phyloP scores from a whole-genome alignment of 2,888 invertebrate species.

The Drosophila anceps region DNA sequence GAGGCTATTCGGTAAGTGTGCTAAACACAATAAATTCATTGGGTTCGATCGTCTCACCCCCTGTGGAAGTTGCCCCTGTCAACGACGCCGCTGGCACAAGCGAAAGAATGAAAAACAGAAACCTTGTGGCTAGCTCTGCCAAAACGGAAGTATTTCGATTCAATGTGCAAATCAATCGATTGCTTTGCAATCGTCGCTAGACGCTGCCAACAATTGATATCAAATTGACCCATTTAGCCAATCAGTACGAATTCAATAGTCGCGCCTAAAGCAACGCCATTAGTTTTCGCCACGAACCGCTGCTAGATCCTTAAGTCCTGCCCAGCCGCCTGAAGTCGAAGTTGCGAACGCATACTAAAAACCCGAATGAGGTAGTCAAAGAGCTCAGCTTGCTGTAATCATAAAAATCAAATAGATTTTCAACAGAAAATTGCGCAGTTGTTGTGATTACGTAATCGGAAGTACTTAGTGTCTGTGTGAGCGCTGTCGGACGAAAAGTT shows the following conservation, averaged over 20 bases:
- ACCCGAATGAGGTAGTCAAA: constrained; percentile 6
- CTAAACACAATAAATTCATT: background rate
- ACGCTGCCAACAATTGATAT: constrained; percentile 67
- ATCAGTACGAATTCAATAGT: constrained; percentile 81
- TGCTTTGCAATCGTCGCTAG: constrained; percentile 52
- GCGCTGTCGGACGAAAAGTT: constrained; percentile 2
- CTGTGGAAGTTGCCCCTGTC: constrained; percentile 56
- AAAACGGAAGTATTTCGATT: constrained; percentile 60
- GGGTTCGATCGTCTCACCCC: constrained; percentile 10
- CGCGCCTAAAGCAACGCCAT: constrained; percentile 71
- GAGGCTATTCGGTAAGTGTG: constrained; percentile 96
- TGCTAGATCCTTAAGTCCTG: constrained; percentile 43
- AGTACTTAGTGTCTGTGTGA: constrained; percentile 9
- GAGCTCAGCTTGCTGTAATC: constrained; percentile 4
- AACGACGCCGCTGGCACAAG: constrained; percentile 48
- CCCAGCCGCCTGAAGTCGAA: constrained; percentile 37
- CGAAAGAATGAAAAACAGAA: background rate
- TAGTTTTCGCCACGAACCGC: constrained; percentile 50
- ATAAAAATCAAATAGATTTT: constrained; percentile 18
- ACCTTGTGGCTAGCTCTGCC: constrained; percentile 58
- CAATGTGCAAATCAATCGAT: constrained; percentile 66
- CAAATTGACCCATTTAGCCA: constrained; percentile 78
- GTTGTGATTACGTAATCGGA: constrained; percentile 66
- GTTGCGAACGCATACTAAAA: constrained; percentile 30
- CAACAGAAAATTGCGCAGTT: constrained; percentile 70